Percentiles rank a stretch among this genome's conserved stretches.
phyloP scores from a whole-genome alignment of 2,888 invertebrate species.

The Micoletzkya japonica region DNA sequence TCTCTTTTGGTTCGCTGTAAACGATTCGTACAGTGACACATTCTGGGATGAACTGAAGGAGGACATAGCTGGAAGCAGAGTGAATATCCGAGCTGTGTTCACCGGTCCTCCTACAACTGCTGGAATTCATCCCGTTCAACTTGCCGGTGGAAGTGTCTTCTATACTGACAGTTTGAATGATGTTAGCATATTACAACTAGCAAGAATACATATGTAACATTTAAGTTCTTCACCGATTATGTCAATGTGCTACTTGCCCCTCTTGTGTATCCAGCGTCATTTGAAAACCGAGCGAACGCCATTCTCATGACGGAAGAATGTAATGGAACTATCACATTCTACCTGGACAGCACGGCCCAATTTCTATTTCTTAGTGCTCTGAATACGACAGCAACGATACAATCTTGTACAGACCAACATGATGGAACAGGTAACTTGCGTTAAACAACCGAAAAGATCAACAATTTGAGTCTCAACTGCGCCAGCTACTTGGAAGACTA shows the following conservation, averaged over 20 bases:
- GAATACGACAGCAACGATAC: neutral
- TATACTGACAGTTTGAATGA: neutral
- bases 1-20: constrained; percentile 19
- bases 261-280: neutral
- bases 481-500: no score
- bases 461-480: no score
- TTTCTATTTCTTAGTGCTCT: neutral
- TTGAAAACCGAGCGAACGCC: constrained; percentile 3
- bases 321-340: neutral
- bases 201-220: neutral
- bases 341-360: neutral
- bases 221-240: constrained; percentile 18
- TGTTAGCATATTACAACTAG: neutral
- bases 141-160: constrained; percentile 7
- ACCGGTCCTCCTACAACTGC: no score
- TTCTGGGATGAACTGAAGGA: neutral
- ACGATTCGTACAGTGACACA: neutral
- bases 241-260: neutral
- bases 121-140: constrained; percentile 1
- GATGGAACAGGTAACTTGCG: no score
- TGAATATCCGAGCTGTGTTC: constrained; percentile 13
- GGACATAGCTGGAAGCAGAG: neutral
- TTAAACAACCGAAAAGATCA: no score
- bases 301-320: neutral
- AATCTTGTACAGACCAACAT: no score